Base-by-base conservation (phyloP, 2,113 vertebrate genomes). In the Ammodytes marinus region DNA sequence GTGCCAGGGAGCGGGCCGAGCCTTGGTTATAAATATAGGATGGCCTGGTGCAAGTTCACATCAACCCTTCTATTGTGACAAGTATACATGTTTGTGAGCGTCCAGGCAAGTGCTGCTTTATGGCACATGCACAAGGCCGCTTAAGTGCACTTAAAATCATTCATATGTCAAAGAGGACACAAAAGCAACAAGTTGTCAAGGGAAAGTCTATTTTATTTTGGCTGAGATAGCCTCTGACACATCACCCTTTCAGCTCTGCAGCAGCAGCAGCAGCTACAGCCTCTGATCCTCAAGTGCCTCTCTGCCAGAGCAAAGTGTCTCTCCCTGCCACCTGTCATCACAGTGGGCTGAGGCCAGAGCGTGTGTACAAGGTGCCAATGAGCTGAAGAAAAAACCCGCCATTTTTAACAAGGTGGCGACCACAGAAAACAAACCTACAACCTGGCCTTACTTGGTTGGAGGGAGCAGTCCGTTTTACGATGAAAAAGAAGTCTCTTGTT, bases 321-420 rank as follows among this genome's bases (percentile, higher is more conserved):
- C 55, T 83, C 75, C 61, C 65, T 15, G 77, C 79, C 80, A 91
- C 83, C 92, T 93, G 92, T 94, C 92, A 92, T 63, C 91, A 69
- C 93, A 80, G 83, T 43, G 52, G 50, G 89, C 66, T 27, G 84
- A 72, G 63, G 79, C 87, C 89, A 86, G 90, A 13, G 63, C 12
- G 40, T n/a, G 67, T n/a, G 67, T 13, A 12, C n/a, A 61, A 78
- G 80, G 83, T 86, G 83, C 83, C 87, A 90, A 86, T 8, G 74
- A 80, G 79, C 73, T 83, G 68, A 74, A 42, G 57, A 91, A 79
- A 74, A 27, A 27, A 27, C 27, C 63, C 42, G 15, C 67, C 49
- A 14, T 63, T 73, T 86, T 70, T 27, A 27, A 68, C 55, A 54
- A 80, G 86, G 12, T 15, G 3, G 9, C 0, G 1, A 74, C 53